A percentile compares a stretch with the other conserved stretches of the same genome.
Conservation (phyloP, 2,797 vertebrate genomes). For the Kryptolebias ocellatus region DNA sequence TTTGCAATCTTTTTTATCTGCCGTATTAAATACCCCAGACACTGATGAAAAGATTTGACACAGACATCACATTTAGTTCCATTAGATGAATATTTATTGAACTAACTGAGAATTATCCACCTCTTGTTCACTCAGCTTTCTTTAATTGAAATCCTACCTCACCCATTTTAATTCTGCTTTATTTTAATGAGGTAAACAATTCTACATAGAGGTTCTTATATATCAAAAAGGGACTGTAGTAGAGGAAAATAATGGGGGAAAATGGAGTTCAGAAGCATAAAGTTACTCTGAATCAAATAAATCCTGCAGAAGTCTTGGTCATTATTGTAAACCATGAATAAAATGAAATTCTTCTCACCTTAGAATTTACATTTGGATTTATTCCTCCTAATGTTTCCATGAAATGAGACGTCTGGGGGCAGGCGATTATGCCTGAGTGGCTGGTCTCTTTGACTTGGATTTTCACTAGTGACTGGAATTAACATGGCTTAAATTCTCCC, state of each 20-base stretch:
- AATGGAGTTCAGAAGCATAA: conserved; percentile 8
- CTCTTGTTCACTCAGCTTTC: neutral
- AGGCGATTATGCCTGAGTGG: conserved; percentile 69
- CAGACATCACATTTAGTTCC: conserved; percentile 27
- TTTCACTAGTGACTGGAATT: conserved; percentile 75
- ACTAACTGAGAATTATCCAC: conserved; percentile 16
- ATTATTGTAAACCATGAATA: conserved; percentile 41
- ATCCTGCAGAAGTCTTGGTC: conserved; percentile 15
- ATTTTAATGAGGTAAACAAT: neutral
- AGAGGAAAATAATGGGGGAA: too few relatives aligned
- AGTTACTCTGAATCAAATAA: conserved; percentile 12
- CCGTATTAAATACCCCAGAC: conserved; percentile 37
- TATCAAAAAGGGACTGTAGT: too few relatives aligned
- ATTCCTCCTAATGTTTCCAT: conserved; percentile 64
- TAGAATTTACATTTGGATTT: conserved; percentile 60
- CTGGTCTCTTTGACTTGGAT: conserved; percentile 61
- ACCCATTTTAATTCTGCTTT: conserved; percentile 3
- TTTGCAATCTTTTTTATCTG: conserved; percentile 25
- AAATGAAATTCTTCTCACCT: conserved; percentile 42
- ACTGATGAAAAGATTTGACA: conserved; percentile 40
- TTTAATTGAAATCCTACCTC: conserved; percentile 13
- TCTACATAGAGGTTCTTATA: neutral
- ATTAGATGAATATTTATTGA: conserved; percentile 36
- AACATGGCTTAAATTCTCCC: conserved; percentile 76
- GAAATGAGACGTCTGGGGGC: conserved; percentile 73